These are phyloP conservation scores for Eupithecia subumbrata DNA, from an alignment of 2,888 invertebrate species.

Conservation along the genomic window DNA sequence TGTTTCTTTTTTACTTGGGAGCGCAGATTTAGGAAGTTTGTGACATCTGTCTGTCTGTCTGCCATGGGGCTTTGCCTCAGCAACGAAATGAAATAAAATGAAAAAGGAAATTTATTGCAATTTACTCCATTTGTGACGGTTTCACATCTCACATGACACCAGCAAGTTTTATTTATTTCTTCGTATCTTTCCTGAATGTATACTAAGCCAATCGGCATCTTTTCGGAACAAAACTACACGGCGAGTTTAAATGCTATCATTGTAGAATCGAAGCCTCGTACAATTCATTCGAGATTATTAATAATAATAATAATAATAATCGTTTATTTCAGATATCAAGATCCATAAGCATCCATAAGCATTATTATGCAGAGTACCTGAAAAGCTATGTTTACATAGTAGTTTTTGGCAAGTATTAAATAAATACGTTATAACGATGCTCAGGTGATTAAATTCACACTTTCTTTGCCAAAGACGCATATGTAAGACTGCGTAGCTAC, in stretches of 20 bases:
- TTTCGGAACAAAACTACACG: not conserved
- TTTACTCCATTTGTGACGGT: constrained; percentile 1
- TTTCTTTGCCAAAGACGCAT: too few species aligned
- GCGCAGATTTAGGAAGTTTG: not conserved
- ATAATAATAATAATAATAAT: too few species aligned
- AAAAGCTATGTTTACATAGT: too few species aligned
- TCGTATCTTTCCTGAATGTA: not conserved
- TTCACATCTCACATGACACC: not conserved
- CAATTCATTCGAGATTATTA: too few species aligned
- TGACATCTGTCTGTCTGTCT: not conserved
- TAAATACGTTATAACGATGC: too few species aligned
- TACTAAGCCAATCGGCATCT: not conserved
- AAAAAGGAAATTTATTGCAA: constrained; percentile 3
- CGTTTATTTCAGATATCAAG: too few species aligned
- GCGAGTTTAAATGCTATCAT: not conserved
- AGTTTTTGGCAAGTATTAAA: too few species aligned
- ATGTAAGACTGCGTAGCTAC: too few species aligned
- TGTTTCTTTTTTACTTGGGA: not conserved
- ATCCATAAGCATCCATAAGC: too few species aligned
- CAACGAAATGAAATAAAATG: not conserved
- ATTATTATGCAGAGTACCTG: too few species aligned
- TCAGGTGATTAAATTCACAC: too few species aligned
- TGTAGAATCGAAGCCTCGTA: too few species aligned
- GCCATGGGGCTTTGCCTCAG: not conserved
- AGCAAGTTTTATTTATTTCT: not conserved